Percentiles rank a stretch among this genome's conserved stretches.
Conservation (phyloP, 1,140 invertebrate genomes). For the Maconellicoccus hirsutus region DNA sequence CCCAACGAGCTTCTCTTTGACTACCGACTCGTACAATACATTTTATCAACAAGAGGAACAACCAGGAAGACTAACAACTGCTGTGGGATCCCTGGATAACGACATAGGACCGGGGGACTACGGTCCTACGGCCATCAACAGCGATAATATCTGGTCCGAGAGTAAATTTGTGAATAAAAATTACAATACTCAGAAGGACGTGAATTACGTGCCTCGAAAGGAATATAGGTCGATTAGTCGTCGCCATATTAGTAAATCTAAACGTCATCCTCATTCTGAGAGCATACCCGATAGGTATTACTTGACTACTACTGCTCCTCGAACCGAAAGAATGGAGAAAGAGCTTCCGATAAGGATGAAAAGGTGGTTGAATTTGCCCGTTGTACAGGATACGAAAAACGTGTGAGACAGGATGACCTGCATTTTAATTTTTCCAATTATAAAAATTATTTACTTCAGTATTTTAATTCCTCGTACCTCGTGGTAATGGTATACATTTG, state of each 20-base stretch:
- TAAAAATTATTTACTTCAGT: too few species aligned
- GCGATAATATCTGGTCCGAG: neutral
- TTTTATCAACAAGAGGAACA: conserved; percentile 15
- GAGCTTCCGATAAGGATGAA: neutral
- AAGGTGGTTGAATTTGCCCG: neutral
- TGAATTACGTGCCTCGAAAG: neutral
- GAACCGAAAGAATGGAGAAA: neutral
- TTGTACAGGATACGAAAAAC: too few species aligned
- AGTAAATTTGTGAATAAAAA: neutral
- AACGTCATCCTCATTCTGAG: neutral
- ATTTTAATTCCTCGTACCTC: too few species aligned
- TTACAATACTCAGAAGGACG: neutral
- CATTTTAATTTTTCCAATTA: too few species aligned
- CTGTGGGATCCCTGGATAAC: neutral
- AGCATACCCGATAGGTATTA: neutral
- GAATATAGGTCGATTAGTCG: neutral
- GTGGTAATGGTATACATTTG: too few species aligned
- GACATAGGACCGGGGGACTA: neutral
- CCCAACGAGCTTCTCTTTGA: neutral
- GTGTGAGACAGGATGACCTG: too few species aligned
- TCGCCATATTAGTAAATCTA: neutral
- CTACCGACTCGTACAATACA: neutral
- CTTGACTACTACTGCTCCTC: neutral
- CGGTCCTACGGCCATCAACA: neutral
- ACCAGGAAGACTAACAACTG: conserved; percentile 5